Percentiles rank a stretch among this genome's conserved stretches.
These are phyloP conservation scores for Parotocinclus haroldoi DNA, from an alignment of 2,797 vertebrate species.

Conservation along the genomic window DNA sequence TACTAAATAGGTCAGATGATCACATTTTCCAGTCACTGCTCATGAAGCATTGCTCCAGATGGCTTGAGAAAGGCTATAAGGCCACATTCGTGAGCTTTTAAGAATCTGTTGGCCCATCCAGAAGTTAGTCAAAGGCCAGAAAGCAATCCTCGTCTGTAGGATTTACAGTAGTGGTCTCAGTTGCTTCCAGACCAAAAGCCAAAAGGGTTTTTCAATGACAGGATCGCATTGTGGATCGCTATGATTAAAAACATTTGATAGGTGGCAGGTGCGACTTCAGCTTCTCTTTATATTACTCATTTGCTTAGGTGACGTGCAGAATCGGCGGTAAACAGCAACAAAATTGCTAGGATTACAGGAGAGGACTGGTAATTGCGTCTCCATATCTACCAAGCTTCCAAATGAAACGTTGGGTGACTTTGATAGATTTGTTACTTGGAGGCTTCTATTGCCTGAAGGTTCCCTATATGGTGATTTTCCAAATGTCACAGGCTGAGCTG, in stretches of 20 bases:
- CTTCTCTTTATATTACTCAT: background rate
- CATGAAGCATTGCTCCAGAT: background rate
- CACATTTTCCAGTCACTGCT: background rate
- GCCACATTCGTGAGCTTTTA: conserved; percentile 4
- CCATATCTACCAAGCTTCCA: background rate
- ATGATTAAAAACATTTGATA: background rate
- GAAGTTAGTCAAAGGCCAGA: conserved; percentile 9
- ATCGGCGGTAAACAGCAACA: background rate
- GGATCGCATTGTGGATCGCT: background rate
- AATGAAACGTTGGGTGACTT: conserved; percentile 5
- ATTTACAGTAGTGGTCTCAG: conserved; percentile 22
- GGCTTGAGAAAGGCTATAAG: conserved; percentile 16
- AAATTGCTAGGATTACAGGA: conserved; percentile 8
- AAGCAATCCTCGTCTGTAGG: conserved; percentile 9
- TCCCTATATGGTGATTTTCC: background rate
- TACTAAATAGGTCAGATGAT: background rate
- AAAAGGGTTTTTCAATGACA: conserved; percentile 9
- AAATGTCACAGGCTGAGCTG: background rate
- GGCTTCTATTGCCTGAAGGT: background rate
- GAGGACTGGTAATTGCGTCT: conserved; percentile 8
- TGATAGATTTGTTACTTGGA: conserved; percentile 1
- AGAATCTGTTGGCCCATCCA: conserved; percentile 15
- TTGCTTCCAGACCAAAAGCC: background rate
- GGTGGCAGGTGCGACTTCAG: background rate
- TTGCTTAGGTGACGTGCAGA: conserved; percentile 9